Evolutionary conservation across 2,888 invertebrate genomes (phyloP).

Genomic region (Sipha maydis): DNA sequence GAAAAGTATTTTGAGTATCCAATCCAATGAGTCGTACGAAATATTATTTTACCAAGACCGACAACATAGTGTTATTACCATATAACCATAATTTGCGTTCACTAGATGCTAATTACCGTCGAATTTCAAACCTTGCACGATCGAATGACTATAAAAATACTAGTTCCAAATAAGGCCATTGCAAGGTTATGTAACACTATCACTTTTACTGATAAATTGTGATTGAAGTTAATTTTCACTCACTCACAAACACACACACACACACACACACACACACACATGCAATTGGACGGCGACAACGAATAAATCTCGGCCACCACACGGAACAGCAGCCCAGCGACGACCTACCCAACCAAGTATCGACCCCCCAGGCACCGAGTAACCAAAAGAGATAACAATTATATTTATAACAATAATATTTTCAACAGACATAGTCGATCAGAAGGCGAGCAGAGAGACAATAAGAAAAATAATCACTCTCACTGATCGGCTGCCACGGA

Average conservation of each 20-base stretch:
- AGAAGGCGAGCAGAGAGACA: no score
- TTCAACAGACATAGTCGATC: no score
- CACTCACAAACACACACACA: background rate
- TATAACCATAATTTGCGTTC: background rate
- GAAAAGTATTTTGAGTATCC: no score
- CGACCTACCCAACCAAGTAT: slow-evolving; percentile 51
- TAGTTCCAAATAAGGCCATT: slow-evolving; percentile 47
- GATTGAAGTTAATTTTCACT: background rate
- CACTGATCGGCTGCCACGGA: background rate
- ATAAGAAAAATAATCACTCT: no score
- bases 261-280: background rate
- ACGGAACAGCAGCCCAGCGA: no score
- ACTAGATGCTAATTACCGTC: background rate
- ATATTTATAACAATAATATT: background rate
- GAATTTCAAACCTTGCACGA: slow-evolving; percentile 3
- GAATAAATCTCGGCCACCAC: background rate
- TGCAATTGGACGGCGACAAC: background rate
- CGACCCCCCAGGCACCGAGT: slow-evolving; percentile 1
- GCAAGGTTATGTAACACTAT: slow-evolving; percentile 43
- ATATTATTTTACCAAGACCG: no score
- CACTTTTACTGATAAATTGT: slow-evolving; percentile 30
- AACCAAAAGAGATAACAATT: background rate
- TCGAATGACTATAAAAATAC: slow-evolving; percentile 36
- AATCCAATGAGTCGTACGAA: no score
- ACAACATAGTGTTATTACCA: no score